phyloP scores from a whole-genome alignment of 92 coral and sea anemone species.

The Siderastrea radians region DNA sequence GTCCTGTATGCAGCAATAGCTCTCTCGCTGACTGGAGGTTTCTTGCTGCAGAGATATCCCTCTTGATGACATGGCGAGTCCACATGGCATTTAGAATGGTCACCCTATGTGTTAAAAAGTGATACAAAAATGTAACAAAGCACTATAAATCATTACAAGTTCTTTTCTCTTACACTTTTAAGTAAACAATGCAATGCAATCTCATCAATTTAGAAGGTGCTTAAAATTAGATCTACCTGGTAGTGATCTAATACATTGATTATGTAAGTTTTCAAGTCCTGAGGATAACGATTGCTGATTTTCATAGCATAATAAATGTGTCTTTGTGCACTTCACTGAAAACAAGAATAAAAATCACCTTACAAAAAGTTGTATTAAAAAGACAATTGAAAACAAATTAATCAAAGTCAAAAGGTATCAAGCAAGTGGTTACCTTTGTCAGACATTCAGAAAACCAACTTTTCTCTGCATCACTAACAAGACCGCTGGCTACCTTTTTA shows the following conservation, averaged over 20 bases:
- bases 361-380: too few relatives aligned
- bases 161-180: too few relatives aligned
- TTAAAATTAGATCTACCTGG: not conserved
- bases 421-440: not conserved
- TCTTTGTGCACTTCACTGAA: conserved; percentile 31
- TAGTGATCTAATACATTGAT: not conserved
- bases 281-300: conserved; percentile 44
- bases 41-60: conserved; percentile 2
- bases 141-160: too few relatives aligned
- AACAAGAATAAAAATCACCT: not conserved
- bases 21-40: not conserved
- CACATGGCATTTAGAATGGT: not conserved
- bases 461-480: not conserved
- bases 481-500: not conserved
- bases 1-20: conserved; percentile 19
- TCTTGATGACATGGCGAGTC: conserved; percentile 2
- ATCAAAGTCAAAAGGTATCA: not conserved
- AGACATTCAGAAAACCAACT: conserved; percentile 4
- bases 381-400: not conserved
- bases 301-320: conserved; percentile 25
- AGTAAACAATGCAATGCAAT: too few relatives aligned
- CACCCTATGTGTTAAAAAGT: not conserved
- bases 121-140: not conserved
- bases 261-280: not conserved
- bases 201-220: not conserved